Conservation (phyloP, 2,113 vertebrate species). For the Tenebrosternarchus preto region DNA sequence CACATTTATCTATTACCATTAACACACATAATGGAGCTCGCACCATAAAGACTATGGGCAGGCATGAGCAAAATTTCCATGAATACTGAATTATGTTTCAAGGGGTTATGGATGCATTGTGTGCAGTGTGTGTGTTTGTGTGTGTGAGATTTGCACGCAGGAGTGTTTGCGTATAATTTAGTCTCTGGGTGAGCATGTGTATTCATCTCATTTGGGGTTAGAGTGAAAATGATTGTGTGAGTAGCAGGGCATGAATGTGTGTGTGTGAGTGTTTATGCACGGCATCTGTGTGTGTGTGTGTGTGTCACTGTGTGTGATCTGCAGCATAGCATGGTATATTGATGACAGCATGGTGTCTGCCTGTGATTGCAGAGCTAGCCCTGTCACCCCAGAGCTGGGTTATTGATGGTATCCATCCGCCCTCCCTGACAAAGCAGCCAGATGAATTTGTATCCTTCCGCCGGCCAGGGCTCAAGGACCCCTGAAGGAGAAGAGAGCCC, state of each 20-base stretch:
- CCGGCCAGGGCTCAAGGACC: constrained; percentile 74
- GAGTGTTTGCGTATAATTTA: constrained; percentile 58
- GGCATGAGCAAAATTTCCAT: constrained; percentile 55
- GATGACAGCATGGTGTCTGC: constrained; percentile 75
- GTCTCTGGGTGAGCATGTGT: constrained; percentile 49
- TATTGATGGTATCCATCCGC: constrained; percentile 79
- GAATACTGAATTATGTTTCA: constrained; percentile 60
- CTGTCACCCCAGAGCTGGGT: constrained; percentile 70
- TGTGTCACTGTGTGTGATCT: constrained; percentile 45
- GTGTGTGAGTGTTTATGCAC: constrained; percentile 5
- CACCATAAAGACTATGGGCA: constrained; percentile 53
- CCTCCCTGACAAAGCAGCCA: constrained; percentile 71
- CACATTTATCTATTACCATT: constrained; percentile 56
- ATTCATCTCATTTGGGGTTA: constrained; percentile 42
- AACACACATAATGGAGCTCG: constrained; percentile 51
- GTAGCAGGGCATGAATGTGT: constrained; percentile 37
- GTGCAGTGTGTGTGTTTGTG: constrained; percentile 42
- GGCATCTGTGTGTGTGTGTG: constrained; percentile 34
- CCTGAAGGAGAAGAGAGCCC: constrained; percentile 75
- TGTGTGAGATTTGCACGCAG: constrained; percentile 43
- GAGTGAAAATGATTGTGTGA: constrained; percentile 39
- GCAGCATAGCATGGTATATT: constrained; percentile 65
- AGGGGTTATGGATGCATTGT: constrained; percentile 55
- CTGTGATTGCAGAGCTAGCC: constrained; percentile 71
- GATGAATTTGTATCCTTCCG: constrained; percentile 79